Conservation (phyloP, 2,797 vertebrate species). For the Morelia viridis region DNA sequence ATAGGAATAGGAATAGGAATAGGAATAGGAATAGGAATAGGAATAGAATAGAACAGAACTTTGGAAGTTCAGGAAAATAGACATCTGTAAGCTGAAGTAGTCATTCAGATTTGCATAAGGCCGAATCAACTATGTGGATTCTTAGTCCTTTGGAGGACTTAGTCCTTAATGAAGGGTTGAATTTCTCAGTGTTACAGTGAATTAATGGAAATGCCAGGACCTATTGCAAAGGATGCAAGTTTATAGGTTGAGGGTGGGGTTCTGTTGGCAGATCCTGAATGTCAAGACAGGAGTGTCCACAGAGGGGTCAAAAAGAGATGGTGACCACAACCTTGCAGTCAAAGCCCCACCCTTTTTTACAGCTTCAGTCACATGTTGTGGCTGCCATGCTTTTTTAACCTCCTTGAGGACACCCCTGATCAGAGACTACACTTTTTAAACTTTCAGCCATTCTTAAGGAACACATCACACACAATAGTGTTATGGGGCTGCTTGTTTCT, state of each 20-base stretch:
- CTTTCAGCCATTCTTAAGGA: background rate
- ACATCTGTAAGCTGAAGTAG: background rate
- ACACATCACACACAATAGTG: background rate
- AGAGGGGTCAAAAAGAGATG: background rate
- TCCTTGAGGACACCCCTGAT: background rate
- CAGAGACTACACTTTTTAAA: constrained; percentile 46
- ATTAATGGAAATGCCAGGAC: constrained; percentile 62
- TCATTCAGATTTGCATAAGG: background rate
- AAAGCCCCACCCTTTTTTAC: background rate
- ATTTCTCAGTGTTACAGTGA: constrained; percentile 18
- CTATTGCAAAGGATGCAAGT: constrained; percentile 55
- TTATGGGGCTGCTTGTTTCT: background rate
- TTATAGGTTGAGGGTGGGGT: constrained; percentile 46
- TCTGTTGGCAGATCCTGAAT: constrained; percentile 69
- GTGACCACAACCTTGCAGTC: background rate
- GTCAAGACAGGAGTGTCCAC: background rate
- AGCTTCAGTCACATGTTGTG: background rate
- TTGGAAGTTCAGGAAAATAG: constrained; percentile 6
- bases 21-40: too few relatives aligned
- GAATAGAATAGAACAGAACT: too few relatives aligned
- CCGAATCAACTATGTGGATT: background rate
- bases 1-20: too few relatives aligned
- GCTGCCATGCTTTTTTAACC: background rate
- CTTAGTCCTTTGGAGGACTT: background rate
- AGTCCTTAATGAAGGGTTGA: background rate